Percentiles rank a stretch among this genome's conserved stretches.
phyloP scores from a whole-genome alignment of 2,113 vertebrate genomes.

The Nothobranchius furzeri region DNA sequence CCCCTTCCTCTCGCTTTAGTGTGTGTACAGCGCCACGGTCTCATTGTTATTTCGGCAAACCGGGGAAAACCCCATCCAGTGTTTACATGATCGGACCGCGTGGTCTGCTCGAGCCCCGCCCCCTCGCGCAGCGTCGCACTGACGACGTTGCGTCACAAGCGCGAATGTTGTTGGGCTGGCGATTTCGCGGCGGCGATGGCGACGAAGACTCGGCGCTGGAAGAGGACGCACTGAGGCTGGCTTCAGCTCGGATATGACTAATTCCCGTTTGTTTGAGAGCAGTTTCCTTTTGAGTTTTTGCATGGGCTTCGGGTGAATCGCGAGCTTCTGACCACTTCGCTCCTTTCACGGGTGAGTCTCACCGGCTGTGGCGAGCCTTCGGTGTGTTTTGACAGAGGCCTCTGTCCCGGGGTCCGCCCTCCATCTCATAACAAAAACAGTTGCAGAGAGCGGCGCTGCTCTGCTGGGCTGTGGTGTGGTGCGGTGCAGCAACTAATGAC shows the following conservation, averaged over 20 bases:
- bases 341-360: slow-evolving; percentile 67
- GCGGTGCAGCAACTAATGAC: background rate
- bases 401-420: slow-evolving; percentile 80
- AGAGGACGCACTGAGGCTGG: slow-evolving; percentile 72
- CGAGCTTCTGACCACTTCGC: slow-evolving; percentile 16
- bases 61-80: slow-evolving; percentile 18
- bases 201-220: slow-evolving; percentile 66
- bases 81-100: slow-evolving; percentile 66
- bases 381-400: slow-evolving; percentile 81
- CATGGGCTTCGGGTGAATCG: slow-evolving; percentile 53
- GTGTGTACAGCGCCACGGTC: background rate
- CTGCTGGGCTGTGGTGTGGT: background rate
- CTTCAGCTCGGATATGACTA: slow-evolving; percentile 66
- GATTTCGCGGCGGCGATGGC: slow-evolving; percentile 74
- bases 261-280: slow-evolving; percentile 37
- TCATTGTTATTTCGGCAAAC: background rate
- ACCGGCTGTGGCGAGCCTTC: slow-evolving; percentile 42
- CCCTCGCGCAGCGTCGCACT: slow-evolving; percentile 4
- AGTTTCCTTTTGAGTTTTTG: slow-evolving; percentile 47
- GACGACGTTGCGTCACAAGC: slow-evolving; percentile 61
- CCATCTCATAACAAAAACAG: slow-evolving; percentile 82
- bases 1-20: too few species aligned
- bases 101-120: slow-evolving; percentile 44
- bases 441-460: slow-evolving; percentile 43
- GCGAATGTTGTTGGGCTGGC: slow-evolving; percentile 65